Base-by-base conservation (phyloP, 2,888 invertebrate genomes). In the Silvanus unidentatus region DNA sequence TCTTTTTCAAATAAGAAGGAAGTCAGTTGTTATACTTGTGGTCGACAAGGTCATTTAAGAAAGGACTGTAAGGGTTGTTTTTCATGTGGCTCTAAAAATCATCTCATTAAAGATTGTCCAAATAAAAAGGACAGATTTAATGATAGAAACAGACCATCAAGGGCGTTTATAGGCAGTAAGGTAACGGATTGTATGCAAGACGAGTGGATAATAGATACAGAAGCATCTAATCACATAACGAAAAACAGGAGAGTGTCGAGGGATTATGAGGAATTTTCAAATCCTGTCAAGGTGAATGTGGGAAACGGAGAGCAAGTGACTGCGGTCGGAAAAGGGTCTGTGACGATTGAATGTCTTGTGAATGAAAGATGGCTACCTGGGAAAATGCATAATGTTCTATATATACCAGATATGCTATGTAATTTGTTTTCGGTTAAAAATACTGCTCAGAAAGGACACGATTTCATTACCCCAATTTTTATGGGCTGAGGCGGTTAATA, bases 221-320 rank as follows among this genome's bases (percentile, higher is more conserved):
- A 45, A 10, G 48, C 44, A 4, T 44, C 51, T 8, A 43, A 55
- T 41, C 54, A 51, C 39, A 41, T 54, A 48, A 50, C 47, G 2
- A 12, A 42, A 37, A 39, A 49, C 45, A 6, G 12, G 36, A 35
- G 40, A 16, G 49, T 40, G 42, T 53, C 49, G 32, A 34, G 30
- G 10, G 32, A 41, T 8, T 49, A 42, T 41, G 42, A 44, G 10
- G 8, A 29, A 6, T 51, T 53, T 16, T 8, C 28, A 12, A 12
- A 38, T 28, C 45, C 44, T 4, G 8, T 44, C 4, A 16, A 39
- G 16, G 16, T 52, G 10, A 9, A 39, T 16, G 28, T 49, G 4
- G 49, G 49, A 10, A 40, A 51, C 15, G 43, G 40, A n/a, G 8
- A 10, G 5, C 14, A 14, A 2, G 28, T 45, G 8, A 12, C 1